Evolutionary conservation across 2,888 invertebrate species (phyloP), one percentile per base, ranked within the genome.

Genomic region (Drosophila limbata): DNA sequence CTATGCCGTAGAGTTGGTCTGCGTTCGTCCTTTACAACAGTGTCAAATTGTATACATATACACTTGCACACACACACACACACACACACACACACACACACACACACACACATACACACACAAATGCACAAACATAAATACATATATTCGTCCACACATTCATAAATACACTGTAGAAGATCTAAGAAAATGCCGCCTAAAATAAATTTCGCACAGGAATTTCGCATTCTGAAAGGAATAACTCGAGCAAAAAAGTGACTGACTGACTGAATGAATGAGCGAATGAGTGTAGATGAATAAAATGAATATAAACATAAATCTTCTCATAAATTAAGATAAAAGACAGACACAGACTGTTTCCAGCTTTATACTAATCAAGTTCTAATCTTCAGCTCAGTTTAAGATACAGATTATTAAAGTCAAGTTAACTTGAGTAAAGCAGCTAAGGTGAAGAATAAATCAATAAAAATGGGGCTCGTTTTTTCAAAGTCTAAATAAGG

Each of bases 1-100:
- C 79, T 73, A 69, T 59, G 79, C 79, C 65, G 65, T 77, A 51
- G 55, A 47, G 19, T 67, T 61, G 77, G 10, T 76, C 60, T 61
- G 47, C 39, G 59, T 61, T 78, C 47, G 74, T 76, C 47, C 74
- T 59, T 60, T 73, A 45, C 10, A 68, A 61, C 69, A 65, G 69
- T 64, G 57, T 73, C 64, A 56, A 69, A 68, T 64, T 75, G 50
- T 59, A 66, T 37, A 44, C 9, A 40, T 33, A 56, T 33, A 55
- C 17, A 11, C 31, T 17, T 25, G 45, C 33, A 48, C 4, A 47
- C 19, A 50, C 17, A 56, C 21, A 33, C 21, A 39, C 17, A 39
- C 25, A 40, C 13, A 33, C 0, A 44, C n/a, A 21, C 11, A 59
- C 6, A 39, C 15, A 25, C 10, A 33, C 31, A 48, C 4, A 45